Base-by-base conservation (phyloP, 2,888 invertebrate species). In the Eupithecia exiguata region DNA sequence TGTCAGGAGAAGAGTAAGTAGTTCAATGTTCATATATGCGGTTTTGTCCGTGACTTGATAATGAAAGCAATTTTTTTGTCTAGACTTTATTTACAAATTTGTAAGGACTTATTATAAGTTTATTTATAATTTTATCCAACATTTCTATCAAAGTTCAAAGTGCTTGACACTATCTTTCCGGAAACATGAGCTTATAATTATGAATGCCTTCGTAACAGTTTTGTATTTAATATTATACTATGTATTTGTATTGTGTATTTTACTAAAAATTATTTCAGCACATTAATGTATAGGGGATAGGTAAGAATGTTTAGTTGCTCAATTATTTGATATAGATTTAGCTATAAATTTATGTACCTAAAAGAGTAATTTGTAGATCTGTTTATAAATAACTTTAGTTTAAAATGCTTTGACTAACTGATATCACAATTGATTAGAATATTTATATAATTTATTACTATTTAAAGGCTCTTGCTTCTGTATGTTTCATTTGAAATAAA, bases 1-100 rank as follows among this genome's bases (percentile, higher is more conserved):
- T 68, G 69, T 77, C 73, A 62, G 43, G 71, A 74, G 36, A 76
- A 69, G n/a, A 76, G 70, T 71, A 73, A 73, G 69, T 76, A 76
- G 18, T 58, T 66, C 25, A 21, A 66, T 21, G 9, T n/a, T 21
- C 36, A 6, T 61, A 16, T 30, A 61, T 30, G 16, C 16, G 1
- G 25, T 30, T 61, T 61, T 61, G 16, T 7, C 25, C 12, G 5
- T 18, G 62, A 30, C 21, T 21, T 53, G 21, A 21, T 53, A 53
- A 21, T 53, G 12, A 53, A 53, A 53, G 10, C 21, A 53, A 53
- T 53, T 21, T 53, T 49, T 5, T 18, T 43, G 9, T 9, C 6
- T n/a, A 2, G n/a, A 49, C 49, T n/a, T 49, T 3, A 49, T 49
- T n/a, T 21, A 53, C 12, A 12, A 10, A 21, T 21, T 46, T 46